Evolutionary conservation across 2,113 vertebrate genomes (phyloP), one percentile per base, ranked within the genome.

Genomic region (Pogona vitticeps): DNA sequence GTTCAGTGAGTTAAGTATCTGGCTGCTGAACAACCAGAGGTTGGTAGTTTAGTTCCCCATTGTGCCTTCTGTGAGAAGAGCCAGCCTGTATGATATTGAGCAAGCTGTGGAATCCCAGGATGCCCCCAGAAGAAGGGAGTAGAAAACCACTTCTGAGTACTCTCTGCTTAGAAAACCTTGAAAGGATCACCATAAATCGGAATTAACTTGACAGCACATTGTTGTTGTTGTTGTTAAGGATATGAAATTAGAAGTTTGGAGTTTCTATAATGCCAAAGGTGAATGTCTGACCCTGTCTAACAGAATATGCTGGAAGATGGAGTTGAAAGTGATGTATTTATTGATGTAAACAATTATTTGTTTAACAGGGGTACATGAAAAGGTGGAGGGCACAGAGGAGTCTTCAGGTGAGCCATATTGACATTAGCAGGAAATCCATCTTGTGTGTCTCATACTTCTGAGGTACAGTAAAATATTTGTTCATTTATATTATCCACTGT

Each of bases 391-490:
- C 46, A 52, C 28, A n/a, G 33, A 38, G 12, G 52, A 75, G 40
- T 40, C 78, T 61, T 80, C 77, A 65, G 18, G 6, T 26, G n/a
- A 75, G 28, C 20, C 36, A 12, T n/a, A 31, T 38, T 28, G 14
- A 10, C 28, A 67, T 42, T 73, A 61, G 31, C 72, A 6, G 33
- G 40, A 80, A 84, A 75, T 73, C 58, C 76, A 73, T 59, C 58
- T 23, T 40, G 12, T 40, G 17, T 63, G 28, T 42, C 76, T 80
- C 40, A 38, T n/a, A n/a, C 42, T 10, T 67, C 58, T 79, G 40
- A 84, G 82, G 87, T 84, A n/a, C n/a, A n/a, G n/a, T n/a, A 84
- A 75, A 63, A 80, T 71, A 73, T 56, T 61, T 58, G 23, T 38
- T 58, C 20, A 46, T 85, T 38, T 52, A 77, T 21, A 76, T 26